Percentiles rank a stretch among this genome's conserved stretches.
phyloP scores from a whole-genome alignment of 2,113 vertebrate genomes.

The Planiliza haematocheilus region DNA sequence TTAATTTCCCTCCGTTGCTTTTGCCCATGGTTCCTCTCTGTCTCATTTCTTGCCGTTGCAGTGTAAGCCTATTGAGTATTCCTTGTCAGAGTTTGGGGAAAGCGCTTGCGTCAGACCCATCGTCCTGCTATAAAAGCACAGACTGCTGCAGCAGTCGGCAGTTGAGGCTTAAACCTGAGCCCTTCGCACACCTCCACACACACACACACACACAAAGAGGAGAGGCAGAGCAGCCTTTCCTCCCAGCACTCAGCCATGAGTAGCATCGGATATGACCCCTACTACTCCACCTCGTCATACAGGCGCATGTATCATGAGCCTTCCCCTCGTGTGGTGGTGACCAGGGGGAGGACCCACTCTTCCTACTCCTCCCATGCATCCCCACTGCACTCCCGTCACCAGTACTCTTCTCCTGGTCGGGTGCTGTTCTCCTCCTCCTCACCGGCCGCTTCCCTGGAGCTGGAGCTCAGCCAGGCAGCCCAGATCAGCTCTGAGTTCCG shows the following conservation, averaged over 20 bases:
- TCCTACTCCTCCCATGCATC: slow-evolving; percentile 73
- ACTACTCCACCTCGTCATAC: slow-evolving; percentile 83
- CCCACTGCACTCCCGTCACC: slow-evolving; percentile 72
- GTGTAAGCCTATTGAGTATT: slow-evolving; percentile 70
- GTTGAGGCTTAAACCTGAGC: slow-evolving; percentile 71
- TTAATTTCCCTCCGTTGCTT: slow-evolving; percentile 23
- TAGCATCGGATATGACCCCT: slow-evolving; percentile 81
- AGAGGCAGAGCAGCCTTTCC: slow-evolving; percentile 66
- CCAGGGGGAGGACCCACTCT: slow-evolving; percentile 77
- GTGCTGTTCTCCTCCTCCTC: slow-evolving; percentile 68
- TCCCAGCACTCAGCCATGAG: slow-evolving; percentile 73
- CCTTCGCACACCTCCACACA: slow-evolving; percentile 42
- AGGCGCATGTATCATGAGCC: slow-evolving; percentile 87
- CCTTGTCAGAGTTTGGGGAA: slow-evolving; percentile 77
- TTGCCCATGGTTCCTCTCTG: slow-evolving; percentile 14
- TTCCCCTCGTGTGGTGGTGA: slow-evolving; percentile 66
- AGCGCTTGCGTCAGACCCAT: slow-evolving; percentile 77
- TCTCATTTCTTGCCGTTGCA: slow-evolving; percentile 53
- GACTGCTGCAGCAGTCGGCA: slow-evolving; percentile 77
- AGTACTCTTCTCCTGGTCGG: slow-evolving; percentile 77
- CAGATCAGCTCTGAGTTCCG: slow-evolving; percentile 78
- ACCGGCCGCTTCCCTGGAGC: slow-evolving; percentile 63
- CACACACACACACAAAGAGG: slow-evolving; percentile 51
- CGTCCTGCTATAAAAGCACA: slow-evolving; percentile 77
- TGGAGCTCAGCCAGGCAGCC: slow-evolving; percentile 82